Conservation (phyloP, 2,113 vertebrate species). For the Laticauda colubrina region DNA sequence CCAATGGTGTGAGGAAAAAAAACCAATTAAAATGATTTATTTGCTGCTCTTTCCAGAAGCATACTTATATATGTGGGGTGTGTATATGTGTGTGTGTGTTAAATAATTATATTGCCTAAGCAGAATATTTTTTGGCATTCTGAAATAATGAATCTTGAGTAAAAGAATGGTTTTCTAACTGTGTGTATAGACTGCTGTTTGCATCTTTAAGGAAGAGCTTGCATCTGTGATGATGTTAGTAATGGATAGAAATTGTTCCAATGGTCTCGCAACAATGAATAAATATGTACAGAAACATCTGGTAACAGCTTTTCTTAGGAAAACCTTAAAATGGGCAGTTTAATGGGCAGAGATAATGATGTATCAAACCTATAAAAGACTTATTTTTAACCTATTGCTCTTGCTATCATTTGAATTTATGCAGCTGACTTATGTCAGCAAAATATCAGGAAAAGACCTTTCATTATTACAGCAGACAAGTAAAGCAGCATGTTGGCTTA, state of each 20-base stretch:
- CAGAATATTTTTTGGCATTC: not conserved
- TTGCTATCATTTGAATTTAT: slow-evolving; percentile 11
- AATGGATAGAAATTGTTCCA: slow-evolving; percentile 21
- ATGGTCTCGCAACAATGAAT: slow-evolving; percentile 6
- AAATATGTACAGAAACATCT: slow-evolving; percentile 41
- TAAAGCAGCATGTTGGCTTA: slow-evolving; percentile 52
- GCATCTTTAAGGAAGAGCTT: slow-evolving; percentile 16
- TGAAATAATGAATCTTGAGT: not conserved
- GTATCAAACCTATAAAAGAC: slow-evolving; percentile 56
- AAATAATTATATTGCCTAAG: slow-evolving; percentile 13
- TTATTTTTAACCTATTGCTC: slow-evolving; percentile 51
- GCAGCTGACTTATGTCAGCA: slow-evolving; percentile 65
- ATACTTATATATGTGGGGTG: not conserved
- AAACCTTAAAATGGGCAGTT: not conserved
- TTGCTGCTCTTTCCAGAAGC: not conserved
- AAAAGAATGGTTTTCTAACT: slow-evolving; percentile 13
- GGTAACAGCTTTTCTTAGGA: slow-evolving; percentile 42
- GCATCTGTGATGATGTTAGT: not conserved
- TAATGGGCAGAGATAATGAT: slow-evolving; percentile 54
- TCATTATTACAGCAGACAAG: slow-evolving; percentile 49
- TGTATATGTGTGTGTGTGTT: not conserved
- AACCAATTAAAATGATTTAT: not conserved
- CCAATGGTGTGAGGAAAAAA: not conserved
- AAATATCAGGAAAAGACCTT: slow-evolving; percentile 44
- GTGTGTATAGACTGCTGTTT: not conserved